Base-by-base conservation (phyloP, 2,888 invertebrate genomes). In the Chloroclystis v-ata region DNA sequence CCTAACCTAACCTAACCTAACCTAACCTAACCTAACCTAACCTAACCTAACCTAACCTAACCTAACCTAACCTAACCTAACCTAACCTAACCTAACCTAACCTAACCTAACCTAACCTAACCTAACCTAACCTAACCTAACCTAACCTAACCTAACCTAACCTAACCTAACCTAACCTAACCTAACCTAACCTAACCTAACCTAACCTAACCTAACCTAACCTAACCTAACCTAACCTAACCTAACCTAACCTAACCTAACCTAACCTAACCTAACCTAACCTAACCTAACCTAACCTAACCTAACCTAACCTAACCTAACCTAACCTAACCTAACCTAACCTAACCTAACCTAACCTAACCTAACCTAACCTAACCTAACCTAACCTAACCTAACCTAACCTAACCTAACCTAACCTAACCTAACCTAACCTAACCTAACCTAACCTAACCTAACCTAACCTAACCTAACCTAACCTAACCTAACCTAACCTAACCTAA, bases 301-400 rank as follows among this genome's bases (percentile, higher is more conserved):
- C 45, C 45, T 45, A 32, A 32, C 45, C 45, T 45, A 25, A 32
- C 45, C 45, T 39, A 32, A 32, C 45, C 45, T 45, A 39, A 32
- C 45, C 45, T 45, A 29, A 29, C 47, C 47, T 41, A 37, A 37
- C 47, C 47, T 47, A 37, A 37, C 47, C 47, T 47, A 29, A 29
- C 47, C 47, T 41, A 37, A 37, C 47, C 47, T 47, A 37, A 37
- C 47, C 46, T 46, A 33, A 35, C 46, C 46, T 40, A 40, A 35
- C 46, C 46, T 46, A 35, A 35, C 46, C 46, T 46, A 37, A 37
- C 41, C 41, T 28, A 37, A 37, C 24, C 41, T 51, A 51, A 51
- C 51, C 51, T 51, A 51, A 51, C 51, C 51, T 51, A 47, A 52
- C 52, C 52, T 52, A 52, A 52, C 52, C 49, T 49, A 52, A 52